phyloP scores from a whole-genome alignment of 2,888 invertebrate genomes.

The Caenorhabditis angaria region DNA sequence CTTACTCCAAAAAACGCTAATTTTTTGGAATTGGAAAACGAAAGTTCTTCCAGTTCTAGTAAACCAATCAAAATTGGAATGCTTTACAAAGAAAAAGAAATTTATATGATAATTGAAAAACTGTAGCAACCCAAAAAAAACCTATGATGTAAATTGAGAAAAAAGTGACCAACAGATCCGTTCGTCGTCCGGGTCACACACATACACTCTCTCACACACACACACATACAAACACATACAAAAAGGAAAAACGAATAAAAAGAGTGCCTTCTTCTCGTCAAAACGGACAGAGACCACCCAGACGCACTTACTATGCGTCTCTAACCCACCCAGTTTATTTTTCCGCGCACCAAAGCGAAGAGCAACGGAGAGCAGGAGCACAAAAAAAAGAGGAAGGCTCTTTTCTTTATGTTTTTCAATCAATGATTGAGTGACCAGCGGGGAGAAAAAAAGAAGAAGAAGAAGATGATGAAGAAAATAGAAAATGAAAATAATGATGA shows the following conservation, averaged over 20 bases:
- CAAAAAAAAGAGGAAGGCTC: not conserved
- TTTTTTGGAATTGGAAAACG: too few species aligned
- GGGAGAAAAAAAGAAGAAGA: not conserved
- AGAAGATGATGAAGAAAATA: too few species aligned
- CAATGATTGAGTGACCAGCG: conserved; percentile 4
- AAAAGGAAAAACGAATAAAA: not conserved
- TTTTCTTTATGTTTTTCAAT: conserved; percentile 4
- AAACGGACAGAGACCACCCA: not conserved
- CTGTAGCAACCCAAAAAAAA: not conserved
- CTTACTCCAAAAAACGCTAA: too few species aligned
- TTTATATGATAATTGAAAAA: not conserved
- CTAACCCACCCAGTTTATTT: not conserved
- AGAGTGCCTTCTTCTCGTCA: conserved; percentile 2
- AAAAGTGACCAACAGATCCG: not conserved
- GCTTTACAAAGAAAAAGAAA: not conserved
- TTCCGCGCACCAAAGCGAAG: conserved; percentile 1
- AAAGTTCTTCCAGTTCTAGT: too few species aligned
- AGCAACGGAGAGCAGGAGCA: not conserved
- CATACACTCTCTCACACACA: not conserved
- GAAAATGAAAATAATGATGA: too few species aligned
- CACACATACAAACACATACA: not conserved
- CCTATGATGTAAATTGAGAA: not conserved
- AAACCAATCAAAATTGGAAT: not conserved
- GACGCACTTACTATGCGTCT: not conserved
- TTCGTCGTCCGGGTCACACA: conserved; percentile 2